Evolutionary conservation across 2,888 invertebrate genomes (phyloP), one percentile per base, ranked within the genome.

Genomic region (Sphaeridia pumilis): DNA sequence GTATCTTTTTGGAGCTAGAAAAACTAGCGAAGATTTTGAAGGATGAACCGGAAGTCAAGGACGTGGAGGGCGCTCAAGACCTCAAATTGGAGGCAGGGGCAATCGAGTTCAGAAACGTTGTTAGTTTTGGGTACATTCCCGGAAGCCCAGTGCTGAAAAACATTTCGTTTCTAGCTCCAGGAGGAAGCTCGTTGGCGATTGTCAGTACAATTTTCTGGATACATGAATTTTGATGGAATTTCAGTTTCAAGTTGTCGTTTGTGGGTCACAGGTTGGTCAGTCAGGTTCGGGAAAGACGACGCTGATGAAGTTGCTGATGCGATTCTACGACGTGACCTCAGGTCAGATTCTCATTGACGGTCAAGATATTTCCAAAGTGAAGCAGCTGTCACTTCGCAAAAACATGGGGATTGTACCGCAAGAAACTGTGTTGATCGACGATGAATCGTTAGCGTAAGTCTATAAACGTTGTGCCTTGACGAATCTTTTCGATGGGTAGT

Each of bases 231-330:
- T 31, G 14, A 12, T 10, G 34, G 34, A 31, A 31, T 28, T 25
- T 44, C 4, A 17, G 28, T 31, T 46, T 46, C 2, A 14, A 47
- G n/a, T n/a, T n/a, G n/a, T n/a, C n/a, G n/a, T n/a, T n/a, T n/a
- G n/a, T n/a, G n/a, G n/a, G n/a, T n/a, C n/a, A n/a, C n/a, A n/a
- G n/a, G n/a, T n/a, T n/a, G n/a, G n/a, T n/a, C n/a, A n/a, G n/a
- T n/a, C n/a, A n/a, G n/a, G n/a, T n/a, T n/a, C n/a, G n/a, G 95
- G 98, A 49, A 98, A 98, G 72, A 93, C 94, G 36, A 98, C 98
- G 1, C 84, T 98, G 60, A 86, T 97, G 70, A 78, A 97, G 14
- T 75, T 98, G 5, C 72, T 98, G 35, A 98, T 94, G 76, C 81
- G 98, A 26, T 95, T 98, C 73, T 98, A 89, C 72, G 97, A 98